Evolutionary conservation across 2,888 invertebrate genomes (phyloP).

Genomic region (Ecliptopera silaceata): DNA sequence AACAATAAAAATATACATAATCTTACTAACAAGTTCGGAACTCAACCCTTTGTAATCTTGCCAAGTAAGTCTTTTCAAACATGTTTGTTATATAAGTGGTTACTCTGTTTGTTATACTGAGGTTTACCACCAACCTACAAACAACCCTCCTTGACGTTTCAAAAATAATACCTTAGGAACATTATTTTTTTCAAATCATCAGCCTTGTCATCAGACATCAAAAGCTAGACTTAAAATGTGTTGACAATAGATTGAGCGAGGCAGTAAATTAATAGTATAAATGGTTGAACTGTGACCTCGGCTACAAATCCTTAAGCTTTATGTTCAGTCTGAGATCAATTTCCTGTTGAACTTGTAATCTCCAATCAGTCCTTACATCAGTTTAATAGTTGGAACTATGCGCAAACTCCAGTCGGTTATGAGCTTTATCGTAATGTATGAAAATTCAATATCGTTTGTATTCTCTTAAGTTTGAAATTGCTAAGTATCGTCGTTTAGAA

Average conservation of each 20-base stretch:
- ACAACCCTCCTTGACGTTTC: background rate
- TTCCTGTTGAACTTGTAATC: conserved; percentile 24
- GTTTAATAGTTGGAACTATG: conserved; percentile 6
- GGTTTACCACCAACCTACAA: background rate
- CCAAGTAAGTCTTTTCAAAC: background rate
- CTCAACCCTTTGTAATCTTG: conserved; percentile 8
- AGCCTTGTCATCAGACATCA: too few species aligned
- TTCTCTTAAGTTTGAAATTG: background rate
- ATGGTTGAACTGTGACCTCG: background rate
- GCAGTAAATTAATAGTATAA: background rate
- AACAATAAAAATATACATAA: conserved; percentile 29
- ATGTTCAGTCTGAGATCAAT: conserved; percentile 18
- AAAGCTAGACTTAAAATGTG: too few species aligned
- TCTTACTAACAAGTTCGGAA: conserved; percentile 20
- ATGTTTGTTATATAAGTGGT: background rate
- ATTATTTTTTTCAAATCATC: too few species aligned
- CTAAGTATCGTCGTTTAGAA: background rate
- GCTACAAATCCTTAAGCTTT: conserved; percentile 6
- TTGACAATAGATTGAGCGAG: background rate
- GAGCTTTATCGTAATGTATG: background rate
- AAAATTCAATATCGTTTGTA: background rate
- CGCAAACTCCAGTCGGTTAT: background rate
- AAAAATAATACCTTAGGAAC: too few species aligned
- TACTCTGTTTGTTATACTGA: background rate
- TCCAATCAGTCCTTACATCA: conserved; percentile 16